phyloP scores from a whole-genome alignment of 2,888 invertebrate genomes.

The Leptura quadrifasciata region DNA sequence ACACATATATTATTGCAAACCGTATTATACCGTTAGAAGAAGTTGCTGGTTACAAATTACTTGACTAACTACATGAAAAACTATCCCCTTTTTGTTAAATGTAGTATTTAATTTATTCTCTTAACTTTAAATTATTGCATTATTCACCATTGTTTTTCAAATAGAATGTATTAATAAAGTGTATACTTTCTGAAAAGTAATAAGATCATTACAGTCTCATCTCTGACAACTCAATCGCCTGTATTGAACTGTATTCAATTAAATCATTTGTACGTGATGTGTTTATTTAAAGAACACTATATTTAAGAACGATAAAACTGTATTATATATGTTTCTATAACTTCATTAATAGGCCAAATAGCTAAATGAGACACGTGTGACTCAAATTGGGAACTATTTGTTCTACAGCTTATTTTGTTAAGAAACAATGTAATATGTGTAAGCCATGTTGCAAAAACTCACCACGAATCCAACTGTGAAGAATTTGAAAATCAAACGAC shows the following conservation, averaged over 20 bases:
- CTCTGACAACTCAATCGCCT: constrained; percentile 20
- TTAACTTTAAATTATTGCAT: constrained; percentile 19
- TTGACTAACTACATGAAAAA: constrained; percentile 10
- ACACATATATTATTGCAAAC: not conserved
- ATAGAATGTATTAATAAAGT: constrained; percentile 24
- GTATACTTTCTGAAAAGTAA: not conserved
- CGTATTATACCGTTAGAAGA: constrained; percentile 18
- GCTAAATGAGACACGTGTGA: too few species aligned
- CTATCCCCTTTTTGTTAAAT: constrained; percentile 17
- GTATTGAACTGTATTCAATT: not conserved
- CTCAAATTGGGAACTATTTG: too few species aligned
- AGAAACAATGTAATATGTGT: too few species aligned
- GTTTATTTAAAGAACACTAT: constrained; percentile 1
- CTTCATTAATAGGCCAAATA: not conserved
- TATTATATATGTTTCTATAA: not conserved
- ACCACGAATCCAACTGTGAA: too few species aligned
- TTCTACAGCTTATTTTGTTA: too few species aligned
- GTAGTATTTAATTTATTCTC: constrained; percentile 21
- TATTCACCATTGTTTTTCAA: constrained; percentile 25
- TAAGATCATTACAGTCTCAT: constrained; percentile 8
- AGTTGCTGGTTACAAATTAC: constrained; percentile 18
- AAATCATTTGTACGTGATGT: constrained; percentile 23
- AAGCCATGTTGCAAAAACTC: too few species aligned
- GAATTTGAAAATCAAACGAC: too few species aligned
- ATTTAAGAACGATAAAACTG: not conserved